phyloP scores from a whole-genome alignment of 2,888 invertebrate genomes.

The Diaprepes abbreviatus region DNA sequence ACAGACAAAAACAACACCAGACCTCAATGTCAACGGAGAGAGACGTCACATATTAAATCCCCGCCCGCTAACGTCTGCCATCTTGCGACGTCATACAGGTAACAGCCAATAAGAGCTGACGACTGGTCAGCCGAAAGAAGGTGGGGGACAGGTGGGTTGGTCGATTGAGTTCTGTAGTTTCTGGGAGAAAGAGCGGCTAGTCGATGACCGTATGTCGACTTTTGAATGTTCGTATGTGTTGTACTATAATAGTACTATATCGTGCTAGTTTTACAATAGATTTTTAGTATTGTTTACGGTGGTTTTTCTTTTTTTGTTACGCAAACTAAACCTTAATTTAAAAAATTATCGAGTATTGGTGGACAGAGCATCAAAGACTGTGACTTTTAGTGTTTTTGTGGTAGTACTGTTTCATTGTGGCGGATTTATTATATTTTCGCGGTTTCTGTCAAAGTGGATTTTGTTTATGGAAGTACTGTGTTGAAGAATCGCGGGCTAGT shows the following conservation, averaged over 20 bases:
- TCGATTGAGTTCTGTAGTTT: conserved; percentile 26
- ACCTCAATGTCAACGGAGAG: conserved; percentile 42
- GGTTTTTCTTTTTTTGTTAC: neutral
- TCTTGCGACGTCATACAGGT: conserved; percentile 63
- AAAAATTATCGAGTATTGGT: neutral
- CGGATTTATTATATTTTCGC: neutral
- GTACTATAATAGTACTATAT: conserved; percentile 11
- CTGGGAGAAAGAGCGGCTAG: conserved; percentile 36
- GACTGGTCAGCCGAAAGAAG: conserved; percentile 50
- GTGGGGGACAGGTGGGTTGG: conserved; percentile 41
- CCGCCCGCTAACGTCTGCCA: conserved; percentile 59
- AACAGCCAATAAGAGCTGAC: conserved; percentile 57
- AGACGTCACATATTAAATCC: conserved; percentile 16
- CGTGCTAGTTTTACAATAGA: conserved; percentile 13
- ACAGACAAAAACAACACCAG: conserved; percentile 33
- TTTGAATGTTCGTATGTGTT: conserved; percentile 33
- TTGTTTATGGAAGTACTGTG: conserved; percentile 19
- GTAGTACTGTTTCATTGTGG: neutral
- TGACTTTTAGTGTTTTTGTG: conserved; percentile 19
- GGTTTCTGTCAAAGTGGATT: conserved; percentile 18
- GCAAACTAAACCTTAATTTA: neutral
- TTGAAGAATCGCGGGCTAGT: neutral
- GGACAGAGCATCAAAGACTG: neutral
- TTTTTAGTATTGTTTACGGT: neutral
- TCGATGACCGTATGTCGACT: conserved; percentile 44